A percentile compares a stretch with the other conserved stretches of the same genome.
Conservation (phyloP, 2,888 invertebrate species). For the Lottia scabra region DNA sequence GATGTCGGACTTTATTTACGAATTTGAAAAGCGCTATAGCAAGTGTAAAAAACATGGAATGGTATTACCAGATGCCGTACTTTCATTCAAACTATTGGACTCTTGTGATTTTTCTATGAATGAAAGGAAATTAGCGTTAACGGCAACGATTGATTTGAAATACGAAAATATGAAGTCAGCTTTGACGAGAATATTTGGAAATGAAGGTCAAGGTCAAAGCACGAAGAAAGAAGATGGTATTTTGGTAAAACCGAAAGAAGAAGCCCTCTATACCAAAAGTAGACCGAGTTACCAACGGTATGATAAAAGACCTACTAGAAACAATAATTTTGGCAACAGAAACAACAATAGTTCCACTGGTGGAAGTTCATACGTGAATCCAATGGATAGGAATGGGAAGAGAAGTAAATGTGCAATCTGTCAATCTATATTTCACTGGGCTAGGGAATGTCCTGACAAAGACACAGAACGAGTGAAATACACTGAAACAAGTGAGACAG, state of each 20-base stretch:
- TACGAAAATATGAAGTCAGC: constrained; percentile 23
- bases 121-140: constrained; percentile 20
- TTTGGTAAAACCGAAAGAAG: background rate
- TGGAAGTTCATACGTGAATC: background rate
- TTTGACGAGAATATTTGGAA: constrained; percentile 6
- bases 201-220: constrained; percentile 15
- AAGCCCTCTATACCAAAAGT: constrained; percentile 2
- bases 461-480: background rate
- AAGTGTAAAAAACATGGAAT: background rate
- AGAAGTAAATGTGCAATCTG: constrained; percentile 5
- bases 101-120: constrained; percentile 13
- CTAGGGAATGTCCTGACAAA: constrained; percentile 1
- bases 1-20: background rate
- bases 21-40: background rate
- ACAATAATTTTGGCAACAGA: background rate
- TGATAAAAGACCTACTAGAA: background rate
- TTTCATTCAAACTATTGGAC: constrained; percentile 9
- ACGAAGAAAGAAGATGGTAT: background rate
- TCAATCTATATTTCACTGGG: constrained; percentile 7
- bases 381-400: constrained; percentile 9
- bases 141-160: constrained; percentile 17
- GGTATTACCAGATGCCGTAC: background rate
- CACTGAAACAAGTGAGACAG: background rate
- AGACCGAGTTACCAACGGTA: background rate
- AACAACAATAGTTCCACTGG: background rate